phyloP scores from a whole-genome alignment of 2,797 vertebrate genomes.

The Clarias pachynema region DNA sequence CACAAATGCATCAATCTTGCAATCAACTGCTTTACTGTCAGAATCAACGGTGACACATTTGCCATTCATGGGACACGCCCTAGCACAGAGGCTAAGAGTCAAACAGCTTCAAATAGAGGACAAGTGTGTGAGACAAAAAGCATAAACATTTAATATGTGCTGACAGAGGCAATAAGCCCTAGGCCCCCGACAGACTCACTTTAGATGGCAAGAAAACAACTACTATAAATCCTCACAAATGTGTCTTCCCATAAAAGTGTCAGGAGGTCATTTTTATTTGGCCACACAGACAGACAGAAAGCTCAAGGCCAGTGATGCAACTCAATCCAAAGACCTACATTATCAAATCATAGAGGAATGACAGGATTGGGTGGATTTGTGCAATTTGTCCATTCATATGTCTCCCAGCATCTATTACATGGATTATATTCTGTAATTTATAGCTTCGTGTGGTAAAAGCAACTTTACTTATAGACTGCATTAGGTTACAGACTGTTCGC shows the following conservation, averaged over 20 bases:
- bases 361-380: slow-evolving; percentile 1
- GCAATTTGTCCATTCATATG: background rate
- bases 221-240: slow-evolving; percentile 58
- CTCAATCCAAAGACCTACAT: slow-evolving; percentile 30
- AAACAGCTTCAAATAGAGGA: slow-evolving; percentile 55
- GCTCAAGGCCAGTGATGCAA: slow-evolving; percentile 26
- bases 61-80: background rate
- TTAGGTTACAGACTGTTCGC: background rate
- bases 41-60: background rate
- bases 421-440: background rate
- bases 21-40: background rate
- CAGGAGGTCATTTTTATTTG: slow-evolving; percentile 58
- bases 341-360: slow-evolving; percentile 24
- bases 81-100: slow-evolving; percentile 42
- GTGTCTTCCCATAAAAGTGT: slow-evolving; percentile 60
- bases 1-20: background rate
- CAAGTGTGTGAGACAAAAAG: slow-evolving; percentile 59
- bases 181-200: slow-evolving; percentile 55
- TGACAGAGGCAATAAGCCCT: slow-evolving; percentile 58
- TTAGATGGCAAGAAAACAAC: slow-evolving; percentile 53
- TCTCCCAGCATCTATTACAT: background rate
- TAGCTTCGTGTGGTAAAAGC: background rate
- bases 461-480: background rate
- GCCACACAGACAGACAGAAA: slow-evolving; percentile 51
- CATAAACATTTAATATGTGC: slow-evolving; percentile 60